Conservation (phyloP, 2,888 invertebrate species). For the Glyphotaelius pellucidus region DNA sequence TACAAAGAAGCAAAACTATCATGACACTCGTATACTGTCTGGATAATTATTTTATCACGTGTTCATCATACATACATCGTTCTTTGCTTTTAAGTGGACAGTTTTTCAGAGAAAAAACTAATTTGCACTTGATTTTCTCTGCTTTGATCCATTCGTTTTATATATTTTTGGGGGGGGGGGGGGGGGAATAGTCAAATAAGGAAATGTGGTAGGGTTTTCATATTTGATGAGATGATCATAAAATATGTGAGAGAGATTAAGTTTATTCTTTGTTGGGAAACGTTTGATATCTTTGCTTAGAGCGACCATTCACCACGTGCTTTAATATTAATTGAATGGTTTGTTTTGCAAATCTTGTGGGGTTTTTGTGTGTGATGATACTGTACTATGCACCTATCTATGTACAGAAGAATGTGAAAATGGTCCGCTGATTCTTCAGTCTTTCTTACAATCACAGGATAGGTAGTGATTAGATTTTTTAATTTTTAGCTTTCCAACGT, state of each 20-base stretch:
- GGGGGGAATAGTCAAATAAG: background rate
- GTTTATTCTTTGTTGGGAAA: background rate
- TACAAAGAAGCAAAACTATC: background rate
- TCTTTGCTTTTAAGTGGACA: background rate
- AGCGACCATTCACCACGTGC: too few species aligned
- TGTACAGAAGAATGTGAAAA: background rate
- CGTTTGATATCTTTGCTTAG: background rate
- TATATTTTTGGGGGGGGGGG: background rate
- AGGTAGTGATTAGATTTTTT: too few species aligned
- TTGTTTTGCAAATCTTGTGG: too few species aligned
- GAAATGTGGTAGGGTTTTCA: background rate
- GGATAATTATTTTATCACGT: background rate
- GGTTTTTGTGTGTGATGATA: background rate
- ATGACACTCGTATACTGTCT: background rate
- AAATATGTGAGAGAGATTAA: background rate
- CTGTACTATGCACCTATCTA: background rate
- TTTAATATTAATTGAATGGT: too few species aligned
- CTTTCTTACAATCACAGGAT: too few species aligned
- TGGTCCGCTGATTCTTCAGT: too few species aligned
- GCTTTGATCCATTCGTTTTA: background rate
- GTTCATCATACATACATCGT: background rate
- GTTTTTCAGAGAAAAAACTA: background rate
- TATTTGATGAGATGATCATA: background rate
- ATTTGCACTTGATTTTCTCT: background rate
- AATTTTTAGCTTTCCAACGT: too few species aligned